A percentile compares a stretch with the other conserved stretches of the same genome.
Evolutionary conservation across 1,140 invertebrate species (phyloP).

Genomic region (Palaemon carinicauda): DNA sequence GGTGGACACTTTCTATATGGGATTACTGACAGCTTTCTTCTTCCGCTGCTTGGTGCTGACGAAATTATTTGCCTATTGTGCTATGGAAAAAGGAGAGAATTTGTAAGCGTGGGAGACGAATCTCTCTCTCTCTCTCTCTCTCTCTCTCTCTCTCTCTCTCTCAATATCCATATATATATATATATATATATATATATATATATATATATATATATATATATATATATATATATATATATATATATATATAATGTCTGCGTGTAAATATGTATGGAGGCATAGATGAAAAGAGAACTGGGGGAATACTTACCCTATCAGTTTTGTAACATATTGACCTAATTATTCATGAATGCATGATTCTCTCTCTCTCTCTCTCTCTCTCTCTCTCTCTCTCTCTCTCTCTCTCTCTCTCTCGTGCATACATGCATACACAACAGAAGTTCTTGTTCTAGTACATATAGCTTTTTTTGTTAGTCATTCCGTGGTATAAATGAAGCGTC

Average conservation of each 20-base stretch:
- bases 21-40: no score
- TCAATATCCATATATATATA: neutral
- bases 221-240: neutral
- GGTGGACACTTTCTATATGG: no score
- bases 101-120: no score
- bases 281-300: neutral
- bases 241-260: no score
- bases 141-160: neutral
- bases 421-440: neutral
- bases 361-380: conserved; percentile 6
- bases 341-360: neutral
- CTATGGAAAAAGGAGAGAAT: no score
- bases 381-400: neutral
- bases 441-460: neutral
- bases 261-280: no score
- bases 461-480: neutral
- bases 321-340: no score
- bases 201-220: neutral
- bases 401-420: neutral
- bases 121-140: no score
- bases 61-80: no score
- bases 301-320: no score
- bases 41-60: no score
- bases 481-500: neutral
- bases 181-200: neutral